Conservation (phyloP, 2,113 vertebrate species). For the Antechinus stuartii region DNA sequence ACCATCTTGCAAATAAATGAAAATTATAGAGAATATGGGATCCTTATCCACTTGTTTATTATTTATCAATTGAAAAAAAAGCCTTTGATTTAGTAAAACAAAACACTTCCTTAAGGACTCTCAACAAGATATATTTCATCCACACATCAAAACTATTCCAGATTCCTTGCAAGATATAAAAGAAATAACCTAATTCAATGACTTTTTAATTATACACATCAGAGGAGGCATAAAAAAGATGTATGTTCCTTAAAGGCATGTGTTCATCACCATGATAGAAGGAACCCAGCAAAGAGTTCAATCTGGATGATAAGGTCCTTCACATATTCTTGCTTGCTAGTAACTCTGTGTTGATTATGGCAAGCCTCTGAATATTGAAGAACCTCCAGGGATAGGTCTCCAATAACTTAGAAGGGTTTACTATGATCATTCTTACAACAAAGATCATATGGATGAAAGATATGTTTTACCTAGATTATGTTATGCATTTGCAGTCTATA, state of each 20-base stretch:
- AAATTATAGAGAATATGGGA: not conserved
- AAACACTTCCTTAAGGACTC: not conserved
- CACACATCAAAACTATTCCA: not conserved
- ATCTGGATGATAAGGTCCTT: too few species aligned
- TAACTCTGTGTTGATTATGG: too few species aligned
- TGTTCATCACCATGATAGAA: not conserved
- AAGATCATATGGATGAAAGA: too few species aligned
- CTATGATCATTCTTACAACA: too few species aligned
- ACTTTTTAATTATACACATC: not conserved
- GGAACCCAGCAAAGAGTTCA: too few species aligned
- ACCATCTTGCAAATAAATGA: not conserved
- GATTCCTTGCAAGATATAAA: not conserved
- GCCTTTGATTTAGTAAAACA: not conserved
- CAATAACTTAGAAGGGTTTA: too few species aligned
- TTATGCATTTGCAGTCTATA: too few species aligned
- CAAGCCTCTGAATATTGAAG: too few species aligned
- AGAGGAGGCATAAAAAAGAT: not conserved
- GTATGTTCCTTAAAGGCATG: not conserved
- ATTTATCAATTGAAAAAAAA: not conserved
- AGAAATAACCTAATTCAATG: not conserved
- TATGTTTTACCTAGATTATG: too few species aligned
- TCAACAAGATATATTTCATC: not conserved
- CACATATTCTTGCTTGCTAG: too few species aligned
- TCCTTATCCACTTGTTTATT: not conserved
- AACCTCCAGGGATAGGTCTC: too few species aligned